Percentiles rank a stretch among this genome's conserved stretches.
These are phyloP conservation scores for Mobula hypostoma DNA, from an alignment of 2,113 vertebrate genomes.

Conservation along the genomic window DNA sequence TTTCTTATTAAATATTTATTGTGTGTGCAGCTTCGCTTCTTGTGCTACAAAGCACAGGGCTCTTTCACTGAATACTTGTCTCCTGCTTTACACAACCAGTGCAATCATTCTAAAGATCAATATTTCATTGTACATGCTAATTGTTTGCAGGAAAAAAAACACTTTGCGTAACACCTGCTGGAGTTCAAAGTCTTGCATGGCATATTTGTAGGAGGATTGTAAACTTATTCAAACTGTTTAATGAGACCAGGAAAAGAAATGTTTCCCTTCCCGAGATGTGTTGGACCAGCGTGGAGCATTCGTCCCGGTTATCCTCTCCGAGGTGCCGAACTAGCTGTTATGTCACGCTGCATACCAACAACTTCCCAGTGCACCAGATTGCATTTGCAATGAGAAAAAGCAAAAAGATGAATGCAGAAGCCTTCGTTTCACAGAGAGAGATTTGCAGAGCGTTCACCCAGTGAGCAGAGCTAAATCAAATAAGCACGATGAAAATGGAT, in stretches of 20 bases:
- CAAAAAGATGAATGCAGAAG: conserved; percentile 62
- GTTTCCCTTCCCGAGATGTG: conserved; percentile 66
- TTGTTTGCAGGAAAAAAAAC: conserved; percentile 43
- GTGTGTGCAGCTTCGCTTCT: conserved; percentile 59
- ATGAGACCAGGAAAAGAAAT: conserved; percentile 79
- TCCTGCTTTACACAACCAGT: conserved; percentile 44
- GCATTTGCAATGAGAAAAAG: conserved; percentile 55
- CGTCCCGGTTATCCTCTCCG: conserved; percentile 64
- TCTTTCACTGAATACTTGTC: conserved; percentile 55
- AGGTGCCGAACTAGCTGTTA: conserved; percentile 65
- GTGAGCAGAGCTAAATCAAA: conserved; percentile 74
- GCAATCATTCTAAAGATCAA: conserved; percentile 23
- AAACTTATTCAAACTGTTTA: conserved; percentile 70
- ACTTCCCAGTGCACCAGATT: conserved; percentile 69
- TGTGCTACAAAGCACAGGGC: conserved; percentile 56
- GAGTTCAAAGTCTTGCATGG: conserved; percentile 56
- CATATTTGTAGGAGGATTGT: conserved; percentile 61
- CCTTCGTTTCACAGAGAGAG: not conserved
- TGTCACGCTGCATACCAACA: conserved; percentile 69
- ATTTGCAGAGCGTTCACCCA: conserved; percentile 42
- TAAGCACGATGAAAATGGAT: conserved; percentile 30
- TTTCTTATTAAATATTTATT: conserved; percentile 80
- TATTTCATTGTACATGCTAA: conserved; percentile 35
- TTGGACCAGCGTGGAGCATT: conserved; percentile 73
- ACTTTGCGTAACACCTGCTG: conserved; percentile 46